Evolutionary conservation across 2,113 vertebrate species (phyloP).

Genomic region (Anolis carolinensis): DNA sequence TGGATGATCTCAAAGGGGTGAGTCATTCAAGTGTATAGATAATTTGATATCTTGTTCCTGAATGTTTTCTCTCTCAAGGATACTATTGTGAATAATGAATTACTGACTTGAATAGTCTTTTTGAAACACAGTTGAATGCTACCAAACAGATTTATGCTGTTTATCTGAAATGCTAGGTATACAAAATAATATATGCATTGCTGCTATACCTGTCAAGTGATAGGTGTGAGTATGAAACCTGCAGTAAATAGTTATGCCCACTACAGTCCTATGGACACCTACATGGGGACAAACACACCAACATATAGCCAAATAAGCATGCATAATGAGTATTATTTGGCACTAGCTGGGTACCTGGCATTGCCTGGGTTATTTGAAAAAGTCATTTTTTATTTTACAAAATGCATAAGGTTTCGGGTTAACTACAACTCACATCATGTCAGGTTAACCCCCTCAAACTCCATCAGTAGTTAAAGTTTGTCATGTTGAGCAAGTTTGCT

Average conservation of each 20-base stretch:
- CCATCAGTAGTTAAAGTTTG: no score
- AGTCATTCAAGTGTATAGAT: neutral
- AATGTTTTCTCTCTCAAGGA: neutral
- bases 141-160: neutral
- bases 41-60: neutral
- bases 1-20: neutral
- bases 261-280: neutral
- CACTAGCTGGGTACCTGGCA: no score
- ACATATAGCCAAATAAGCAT: no score
- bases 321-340: no score
- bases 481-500: no score
- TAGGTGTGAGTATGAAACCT: neutral
- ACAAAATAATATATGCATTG: neutral
- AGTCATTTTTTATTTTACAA: no score
- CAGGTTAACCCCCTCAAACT: no score
- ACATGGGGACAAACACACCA: neutral
- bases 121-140: neutral
- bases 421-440: no score
- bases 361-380: no score
- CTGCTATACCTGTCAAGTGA: neutral
- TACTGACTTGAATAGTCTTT: neutral
- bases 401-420: no score
- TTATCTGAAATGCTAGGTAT: neutral
- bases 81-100: neutral
- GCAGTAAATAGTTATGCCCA: neutral